Percentiles rank a stretch among this genome's conserved stretches.
These are phyloP conservation scores for Andrena chrysosceles DNA, from an alignment of 2,888 invertebrate species.

Conservation along the genomic window DNA sequence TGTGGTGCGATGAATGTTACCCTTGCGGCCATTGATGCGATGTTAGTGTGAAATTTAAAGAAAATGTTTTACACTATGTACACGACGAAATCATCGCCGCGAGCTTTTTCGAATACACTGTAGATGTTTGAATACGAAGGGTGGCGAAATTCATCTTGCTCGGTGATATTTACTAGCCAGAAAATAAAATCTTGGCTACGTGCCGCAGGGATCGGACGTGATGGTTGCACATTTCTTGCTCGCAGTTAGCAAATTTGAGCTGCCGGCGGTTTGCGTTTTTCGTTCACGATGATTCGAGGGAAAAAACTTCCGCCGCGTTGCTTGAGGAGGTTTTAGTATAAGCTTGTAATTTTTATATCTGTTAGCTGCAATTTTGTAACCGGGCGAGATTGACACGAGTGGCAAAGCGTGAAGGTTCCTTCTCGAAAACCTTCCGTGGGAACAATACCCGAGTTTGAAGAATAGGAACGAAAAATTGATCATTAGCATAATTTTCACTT, in stretches of 20 bases:
- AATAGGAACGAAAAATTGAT: slow-evolving; percentile 33
- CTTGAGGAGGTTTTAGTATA: not conserved
- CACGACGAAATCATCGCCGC: too few species aligned
- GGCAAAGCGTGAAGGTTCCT: not conserved
- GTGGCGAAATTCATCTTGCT: not conserved
- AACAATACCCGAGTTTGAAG: not conserved
- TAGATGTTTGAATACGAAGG: not conserved
- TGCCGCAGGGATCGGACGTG: slow-evolving; percentile 16
- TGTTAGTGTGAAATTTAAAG: too few species aligned
- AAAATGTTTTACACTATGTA: too few species aligned
- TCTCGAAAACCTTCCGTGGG: not conserved
- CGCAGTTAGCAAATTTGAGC: slow-evolving; percentile 11
- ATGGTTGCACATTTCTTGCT: slow-evolving; percentile 11
- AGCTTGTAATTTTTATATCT: not conserved
- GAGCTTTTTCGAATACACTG: not conserved
- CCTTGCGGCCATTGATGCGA: too few species aligned
- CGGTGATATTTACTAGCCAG: not conserved
- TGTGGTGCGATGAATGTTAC: too few species aligned
- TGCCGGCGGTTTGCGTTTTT: not conserved
- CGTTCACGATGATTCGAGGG: not conserved
- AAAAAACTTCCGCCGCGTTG: not conserved
- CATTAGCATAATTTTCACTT: slow-evolving; percentile 56
- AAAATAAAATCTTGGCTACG: slow-evolving; percentile 30
- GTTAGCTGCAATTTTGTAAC: not conserved
- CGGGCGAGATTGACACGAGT: too few species aligned